Percentiles rank a stretch among this genome's conserved stretches.
These are phyloP conservation scores for Caenorhabditis sinica DNA, from an alignment of 2,888 invertebrate genomes.

Conservation along the genomic window DNA sequence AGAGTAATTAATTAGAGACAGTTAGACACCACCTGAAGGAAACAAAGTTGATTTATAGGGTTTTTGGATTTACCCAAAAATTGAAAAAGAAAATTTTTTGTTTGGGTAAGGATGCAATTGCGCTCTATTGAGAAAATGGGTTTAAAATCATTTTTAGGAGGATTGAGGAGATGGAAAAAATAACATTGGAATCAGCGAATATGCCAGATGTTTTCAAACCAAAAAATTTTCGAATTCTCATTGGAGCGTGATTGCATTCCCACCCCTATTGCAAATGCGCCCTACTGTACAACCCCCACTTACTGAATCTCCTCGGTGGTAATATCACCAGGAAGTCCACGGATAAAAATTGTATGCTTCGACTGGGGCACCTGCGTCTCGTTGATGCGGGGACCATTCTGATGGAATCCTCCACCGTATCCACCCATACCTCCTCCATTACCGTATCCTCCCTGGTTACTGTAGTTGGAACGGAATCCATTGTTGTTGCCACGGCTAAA, in stretches of 20 bases:
- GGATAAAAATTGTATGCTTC: conserved; percentile 79
- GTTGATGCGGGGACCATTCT: conserved; percentile 72
- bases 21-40: too few relatives aligned
- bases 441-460: background rate
- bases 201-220: too few relatives aligned
- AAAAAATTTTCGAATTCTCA: background rate
- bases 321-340: conserved; percentile 76
- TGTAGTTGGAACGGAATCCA: too few relatives aligned
- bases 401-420: conserved; percentile 32
- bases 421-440: background rate
- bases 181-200: too few relatives aligned
- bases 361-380: conserved; percentile 82
- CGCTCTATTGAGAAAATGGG: too few relatives aligned
- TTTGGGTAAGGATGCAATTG: too few relatives aligned
- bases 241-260: background rate
- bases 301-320: conserved; percentile 78
- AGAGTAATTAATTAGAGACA: too few relatives aligned
- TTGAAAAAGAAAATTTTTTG: too few relatives aligned
- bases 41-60: too few relatives aligned
- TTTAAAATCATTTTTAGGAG: too few relatives aligned
- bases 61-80: too few relatives aligned
- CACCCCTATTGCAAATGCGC: background rate
- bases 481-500: background rate
- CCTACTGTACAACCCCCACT: background rate
- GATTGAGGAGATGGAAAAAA: too few relatives aligned